These are phyloP conservation scores for Pyrocephalus nanus DNA, from an alignment of 2,797 vertebrate genomes.

Conservation along the genomic window DNA sequence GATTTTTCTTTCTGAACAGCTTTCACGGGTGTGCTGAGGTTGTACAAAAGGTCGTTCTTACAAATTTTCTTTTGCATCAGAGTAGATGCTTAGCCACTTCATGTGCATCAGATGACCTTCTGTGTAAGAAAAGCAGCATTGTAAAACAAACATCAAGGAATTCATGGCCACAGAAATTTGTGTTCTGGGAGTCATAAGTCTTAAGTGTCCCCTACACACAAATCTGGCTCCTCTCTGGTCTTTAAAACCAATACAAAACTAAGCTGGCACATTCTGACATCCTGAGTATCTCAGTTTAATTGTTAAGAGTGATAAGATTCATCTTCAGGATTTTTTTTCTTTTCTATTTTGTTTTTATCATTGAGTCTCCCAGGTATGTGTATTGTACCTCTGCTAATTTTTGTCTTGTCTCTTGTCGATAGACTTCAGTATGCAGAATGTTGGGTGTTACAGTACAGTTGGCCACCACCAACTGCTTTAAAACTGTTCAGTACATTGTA, in stretches of 20 bases:
- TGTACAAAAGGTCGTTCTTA: background rate
- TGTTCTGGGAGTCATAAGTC: background rate
- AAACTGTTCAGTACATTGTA: conserved; percentile 71
- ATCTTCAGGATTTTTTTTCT: conserved; percentile 15
- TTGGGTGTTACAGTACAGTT: conserved; percentile 67
- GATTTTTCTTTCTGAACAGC: background rate
- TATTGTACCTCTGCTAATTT: conserved; percentile 69
- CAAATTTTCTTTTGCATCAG: background rate
- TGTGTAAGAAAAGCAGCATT: background rate
- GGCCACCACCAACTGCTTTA: conserved; percentile 65
- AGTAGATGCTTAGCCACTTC: background rate
- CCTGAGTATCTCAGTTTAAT: conserved; percentile 41
- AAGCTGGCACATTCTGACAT: conserved; percentile 50
- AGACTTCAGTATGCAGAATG: conserved; percentile 72
- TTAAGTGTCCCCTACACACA: background rate
- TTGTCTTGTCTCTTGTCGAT: conserved; percentile 76
- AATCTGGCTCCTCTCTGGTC: conserved; percentile 30
- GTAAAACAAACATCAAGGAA: background rate
- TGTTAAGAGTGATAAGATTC: conserved; percentile 32
- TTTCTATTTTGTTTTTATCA: background rate
- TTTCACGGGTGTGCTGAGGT: background rate
- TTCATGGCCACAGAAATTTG: background rate
- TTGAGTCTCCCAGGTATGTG: conserved; percentile 71
- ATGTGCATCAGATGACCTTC: background rate
- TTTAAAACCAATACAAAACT: conserved; percentile 11